Percentiles rank a stretch among this genome's conserved stretches.
phyloP scores from a whole-genome alignment of 2,113 vertebrate species.

The Thermophis baileyi region DNA sequence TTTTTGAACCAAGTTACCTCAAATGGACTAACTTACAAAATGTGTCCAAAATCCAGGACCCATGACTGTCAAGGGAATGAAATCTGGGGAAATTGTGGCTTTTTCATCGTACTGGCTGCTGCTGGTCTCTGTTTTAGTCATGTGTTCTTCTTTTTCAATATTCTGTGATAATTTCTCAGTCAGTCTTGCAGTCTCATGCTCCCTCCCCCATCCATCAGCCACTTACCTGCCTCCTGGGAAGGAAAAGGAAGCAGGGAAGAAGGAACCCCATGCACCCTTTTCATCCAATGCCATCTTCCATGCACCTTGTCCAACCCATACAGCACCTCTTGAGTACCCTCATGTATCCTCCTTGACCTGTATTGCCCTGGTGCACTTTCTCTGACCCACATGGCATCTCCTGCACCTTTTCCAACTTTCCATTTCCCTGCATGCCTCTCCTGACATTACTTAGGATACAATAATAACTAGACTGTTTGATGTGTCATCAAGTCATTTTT shows the following conservation, averaged over 20 bases:
- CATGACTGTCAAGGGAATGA: not conserved
- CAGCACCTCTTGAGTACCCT: not conserved
- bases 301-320: not conserved
- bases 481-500: not conserved
- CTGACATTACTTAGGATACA: not conserved
- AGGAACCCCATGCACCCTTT: not conserved
- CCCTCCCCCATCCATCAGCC: not conserved
- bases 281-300: not conserved
- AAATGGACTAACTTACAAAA: not conserved
- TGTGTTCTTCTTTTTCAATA: too few species aligned
- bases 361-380: not conserved
- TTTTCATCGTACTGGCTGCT: not conserved
- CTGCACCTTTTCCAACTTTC: not conserved
- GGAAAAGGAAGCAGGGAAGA: not conserved
- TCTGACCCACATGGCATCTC: not conserved
- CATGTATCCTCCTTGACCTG: not conserved
- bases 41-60: not conserved
- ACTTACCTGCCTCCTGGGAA: not conserved
- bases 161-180: too few species aligned
- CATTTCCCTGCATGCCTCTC: not conserved
- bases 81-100: not conserved
- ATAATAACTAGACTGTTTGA: not conserved
- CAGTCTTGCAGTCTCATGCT: too few species aligned
- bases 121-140: too few species aligned
- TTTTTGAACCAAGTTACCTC: not conserved